A percentile compares a stretch with the other conserved stretches of the same genome.
Evolutionary conservation across 2,888 invertebrate species (phyloP).

Genomic region (Trichogramma evanescens): DNA sequence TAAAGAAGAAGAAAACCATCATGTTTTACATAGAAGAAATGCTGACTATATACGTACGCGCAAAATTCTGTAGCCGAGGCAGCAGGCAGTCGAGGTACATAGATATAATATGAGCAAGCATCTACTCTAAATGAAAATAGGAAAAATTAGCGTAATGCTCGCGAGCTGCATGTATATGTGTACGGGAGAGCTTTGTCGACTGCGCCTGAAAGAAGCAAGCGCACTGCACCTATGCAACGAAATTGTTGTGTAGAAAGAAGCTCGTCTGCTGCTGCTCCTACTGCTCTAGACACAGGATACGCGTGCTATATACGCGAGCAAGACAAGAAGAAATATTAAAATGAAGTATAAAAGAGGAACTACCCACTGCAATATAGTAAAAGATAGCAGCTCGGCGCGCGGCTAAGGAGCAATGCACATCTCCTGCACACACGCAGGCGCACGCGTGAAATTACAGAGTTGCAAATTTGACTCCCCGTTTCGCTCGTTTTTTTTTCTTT

Average conservation of each 20-base stretch:
- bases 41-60: too few species aligned
- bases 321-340: background rate
- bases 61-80: too few species aligned
- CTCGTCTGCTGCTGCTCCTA: too few species aligned
- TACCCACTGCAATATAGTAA: slow-evolving; percentile 1
- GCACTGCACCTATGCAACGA: background rate
- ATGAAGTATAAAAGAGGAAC: background rate
- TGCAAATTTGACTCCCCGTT: background rate
- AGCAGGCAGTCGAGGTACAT: too few species aligned
- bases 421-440: background rate
- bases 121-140: background rate
- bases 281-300: too few species aligned
- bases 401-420: too few species aligned
- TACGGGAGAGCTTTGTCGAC: too few species aligned
- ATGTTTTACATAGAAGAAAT: too few species aligned
- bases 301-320: background rate
- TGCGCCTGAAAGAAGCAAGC: background rate
- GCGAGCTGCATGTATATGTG: background rate
- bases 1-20: too few species aligned
- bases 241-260: background rate
- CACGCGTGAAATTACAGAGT: slow-evolving; percentile 15
- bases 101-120: too few species aligned
- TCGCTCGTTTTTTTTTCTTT: too few species aligned
- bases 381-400: too few species aligned
- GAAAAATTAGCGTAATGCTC: slow-evolving; percentile 14